These are phyloP conservation scores for Periplaneta americana DNA, from an alignment of 1,140 invertebrate species.

Conservation along the genomic window DNA sequence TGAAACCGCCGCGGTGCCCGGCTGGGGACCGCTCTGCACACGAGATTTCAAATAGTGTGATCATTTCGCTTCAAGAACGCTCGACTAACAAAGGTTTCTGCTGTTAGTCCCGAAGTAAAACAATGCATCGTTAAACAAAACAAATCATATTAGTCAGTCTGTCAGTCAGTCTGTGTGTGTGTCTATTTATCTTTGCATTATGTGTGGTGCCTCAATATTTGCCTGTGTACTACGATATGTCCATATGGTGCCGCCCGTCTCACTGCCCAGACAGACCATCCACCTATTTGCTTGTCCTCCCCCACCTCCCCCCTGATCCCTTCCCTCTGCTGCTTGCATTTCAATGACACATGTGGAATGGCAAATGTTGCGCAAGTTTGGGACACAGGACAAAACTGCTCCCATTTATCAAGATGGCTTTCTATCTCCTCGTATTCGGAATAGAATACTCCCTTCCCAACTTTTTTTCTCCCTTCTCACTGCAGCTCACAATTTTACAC, in stretches of 20 bases:
- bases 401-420: not conserved
- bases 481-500: too few relatives aligned
- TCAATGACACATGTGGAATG: not conserved
- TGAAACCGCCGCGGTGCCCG: too few relatives aligned
- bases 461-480: too few relatives aligned
- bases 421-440: too few relatives aligned
- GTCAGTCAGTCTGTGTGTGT: not conserved
- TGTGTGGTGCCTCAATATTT: not conserved
- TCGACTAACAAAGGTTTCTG: not conserved
- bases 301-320: not conserved
- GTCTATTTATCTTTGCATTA: not conserved
- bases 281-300: not conserved
- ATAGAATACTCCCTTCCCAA: too few relatives aligned
- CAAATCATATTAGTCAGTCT: not conserved
- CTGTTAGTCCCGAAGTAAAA: not conserved
- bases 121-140: too few relatives aligned
- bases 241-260: too few relatives aligned
- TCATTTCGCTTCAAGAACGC: not conserved
- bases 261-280: too few relatives aligned
- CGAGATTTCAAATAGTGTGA: too few relatives aligned
- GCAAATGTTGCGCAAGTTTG: not conserved
- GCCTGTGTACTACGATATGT: not conserved
- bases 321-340: too few relatives aligned
- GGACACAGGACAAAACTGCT: not conserved
- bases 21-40: too few relatives aligned